These are phyloP conservation scores for Nycticryphes semicollaris DNA, from an alignment of 2,113 vertebrate species.

Conservation along the genomic window DNA sequence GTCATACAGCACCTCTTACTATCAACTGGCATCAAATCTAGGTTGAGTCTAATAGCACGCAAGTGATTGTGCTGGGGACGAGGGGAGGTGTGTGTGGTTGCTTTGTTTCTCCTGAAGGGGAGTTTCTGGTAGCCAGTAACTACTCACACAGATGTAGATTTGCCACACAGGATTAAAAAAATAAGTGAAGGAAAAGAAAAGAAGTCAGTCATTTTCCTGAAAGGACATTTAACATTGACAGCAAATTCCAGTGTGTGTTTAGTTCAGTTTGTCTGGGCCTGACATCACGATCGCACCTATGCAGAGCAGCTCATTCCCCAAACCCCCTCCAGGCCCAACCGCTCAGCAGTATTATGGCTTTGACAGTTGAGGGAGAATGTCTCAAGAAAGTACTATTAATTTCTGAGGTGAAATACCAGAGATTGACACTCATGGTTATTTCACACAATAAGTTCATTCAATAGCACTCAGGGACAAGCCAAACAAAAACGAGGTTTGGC, in stretches of 20 bases:
- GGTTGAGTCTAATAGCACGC: not conserved
- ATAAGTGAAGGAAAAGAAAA: conserved; percentile 8
- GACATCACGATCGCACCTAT: not conserved
- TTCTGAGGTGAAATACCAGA: conserved; percentile 39
- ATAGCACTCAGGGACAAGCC: not conserved
- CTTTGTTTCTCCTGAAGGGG: not conserved
- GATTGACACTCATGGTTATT: conserved; percentile 54
- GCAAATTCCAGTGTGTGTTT: not conserved
- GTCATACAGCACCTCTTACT: not conserved
- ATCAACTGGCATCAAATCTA: not conserved
- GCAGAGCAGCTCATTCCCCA: not conserved
- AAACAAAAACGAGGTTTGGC: conserved; percentile 30
- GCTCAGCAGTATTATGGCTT: not conserved
- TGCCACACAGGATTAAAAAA: conserved; percentile 7
- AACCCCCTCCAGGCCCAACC: not conserved
- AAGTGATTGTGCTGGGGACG: not conserved
- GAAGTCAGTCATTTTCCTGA: conserved; percentile 10
- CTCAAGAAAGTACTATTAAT: conserved; percentile 58
- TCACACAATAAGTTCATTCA: conserved; percentile 31
- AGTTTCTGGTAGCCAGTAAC: not conserved
- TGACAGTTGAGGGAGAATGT: conserved; percentile 51
- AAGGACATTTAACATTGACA: conserved; percentile 4
- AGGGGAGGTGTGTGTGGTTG: not conserved
- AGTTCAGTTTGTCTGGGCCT: conserved; percentile 19
- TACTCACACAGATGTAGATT: not conserved